A percentile compares a stretch with the other conserved stretches of the same genome.
Evolutionary conservation across 2,113 vertebrate genomes (phyloP).

Genomic region (Hydrochoerus hydrochaeris): DNA sequence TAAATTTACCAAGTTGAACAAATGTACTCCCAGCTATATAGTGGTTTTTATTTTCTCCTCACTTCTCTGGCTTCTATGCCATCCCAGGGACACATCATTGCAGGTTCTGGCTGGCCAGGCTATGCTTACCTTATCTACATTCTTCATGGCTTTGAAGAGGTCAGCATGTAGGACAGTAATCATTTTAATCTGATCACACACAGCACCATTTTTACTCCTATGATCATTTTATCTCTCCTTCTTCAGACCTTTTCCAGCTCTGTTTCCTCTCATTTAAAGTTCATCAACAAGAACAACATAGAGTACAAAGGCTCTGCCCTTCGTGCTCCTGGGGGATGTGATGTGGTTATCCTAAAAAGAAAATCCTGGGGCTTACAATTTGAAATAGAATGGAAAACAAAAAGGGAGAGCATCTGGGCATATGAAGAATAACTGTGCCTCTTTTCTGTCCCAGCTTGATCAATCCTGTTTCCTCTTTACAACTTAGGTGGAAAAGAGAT

Average conservation of each 20-base stretch:
- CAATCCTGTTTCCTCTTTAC: neutral
- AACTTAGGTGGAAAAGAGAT: neutral
- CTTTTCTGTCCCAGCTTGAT: neutral
- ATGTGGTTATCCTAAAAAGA: conserved; percentile 47
- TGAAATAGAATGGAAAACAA: conserved; percentile 42
- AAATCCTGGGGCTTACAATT: conserved; percentile 40
- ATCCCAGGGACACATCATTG: neutral
- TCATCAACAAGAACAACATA: conserved; percentile 70
- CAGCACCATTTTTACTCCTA: conserved; percentile 25
- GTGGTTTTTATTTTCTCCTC: neutral
- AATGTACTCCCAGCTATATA: neutral
- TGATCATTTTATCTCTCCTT: conserved; percentile 75
- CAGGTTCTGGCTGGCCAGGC: neutral
- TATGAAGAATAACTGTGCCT: neutral
- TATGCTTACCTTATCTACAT: conserved; percentile 51
- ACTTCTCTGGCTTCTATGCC: neutral
- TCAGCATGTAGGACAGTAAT: conserved; percentile 51
- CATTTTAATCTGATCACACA: conserved; percentile 61
- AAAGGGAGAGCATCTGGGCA: neutral
- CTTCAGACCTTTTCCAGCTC: conserved; percentile 65
- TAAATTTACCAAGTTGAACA: neutral
- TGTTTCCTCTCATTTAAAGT: conserved; percentile 75
- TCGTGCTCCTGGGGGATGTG: conserved; percentile 14
- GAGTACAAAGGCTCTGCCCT: conserved; percentile 58
- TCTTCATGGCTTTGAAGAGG: conserved; percentile 56